Evolutionary conservation across 2,797 vertebrate genomes (phyloP), one percentile per base, ranked within the genome.

Genomic region (Danio albolineatus): DNA sequence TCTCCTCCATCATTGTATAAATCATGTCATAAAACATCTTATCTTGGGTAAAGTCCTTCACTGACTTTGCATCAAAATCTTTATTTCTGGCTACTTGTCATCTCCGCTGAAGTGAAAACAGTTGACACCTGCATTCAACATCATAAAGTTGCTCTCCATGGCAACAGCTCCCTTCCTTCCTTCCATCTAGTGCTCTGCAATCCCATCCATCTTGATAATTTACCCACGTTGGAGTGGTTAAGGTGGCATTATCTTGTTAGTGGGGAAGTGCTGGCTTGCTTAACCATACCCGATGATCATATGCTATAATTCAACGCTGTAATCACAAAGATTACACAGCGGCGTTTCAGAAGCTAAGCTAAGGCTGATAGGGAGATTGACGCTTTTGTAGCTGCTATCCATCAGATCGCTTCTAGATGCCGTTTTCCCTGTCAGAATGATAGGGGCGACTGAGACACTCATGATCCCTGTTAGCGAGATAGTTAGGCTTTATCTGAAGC

Each of bases 181-280:
- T 81, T 73, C 67, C 54, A 78, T 65, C 73, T 66, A 69, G 21
- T 54, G 70, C 81, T 74, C 28, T 57, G 79, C 66, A 84, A 82
- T 81, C 71, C 79, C 75, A 70, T 87, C 80, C 73, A 84, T 87
- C 80, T 76, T 73, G 73, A 73, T 87, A 85, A 81, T 84, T 83
- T 84, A 79, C 51, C 82, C 82, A 65, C 49, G 74, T 65, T 70
- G 48, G 78, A 72, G 82, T 76, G 72, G 62, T 79, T 84, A 81
- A 60, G 61, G 39, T 69, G 53, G 74, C 71, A 78, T 86, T 82
- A 82, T 86, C 83, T 84, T 79, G 78, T 86, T 84, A 84, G 65
- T 60, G 66, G 51, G 80, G 77, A 84, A 74, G 43, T 44, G 76
- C 82, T 56, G 74, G 59, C 48, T 78, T 82, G 79, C 53, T 73